Base-by-base conservation (phyloP, 2,113 vertebrate species). In the Tupaia chinensis region DNA sequence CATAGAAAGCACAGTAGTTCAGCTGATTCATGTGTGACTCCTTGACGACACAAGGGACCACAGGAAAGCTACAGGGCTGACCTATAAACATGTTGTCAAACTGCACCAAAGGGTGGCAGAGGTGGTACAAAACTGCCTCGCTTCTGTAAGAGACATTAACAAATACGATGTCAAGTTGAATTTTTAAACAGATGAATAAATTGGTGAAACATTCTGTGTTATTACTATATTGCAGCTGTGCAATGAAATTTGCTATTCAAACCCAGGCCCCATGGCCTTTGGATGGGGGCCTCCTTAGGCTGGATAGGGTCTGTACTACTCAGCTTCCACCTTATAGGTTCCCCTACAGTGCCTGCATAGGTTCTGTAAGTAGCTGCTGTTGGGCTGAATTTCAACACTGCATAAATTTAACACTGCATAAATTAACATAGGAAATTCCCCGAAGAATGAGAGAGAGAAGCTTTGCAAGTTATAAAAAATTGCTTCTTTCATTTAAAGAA, bases 341-440 rank as follows among this genome's bases (percentile, higher is more conserved):
- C 87, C 80, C 83, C 60, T 44, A 17, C 10, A 5, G 16, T 93
- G 73, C 76, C 94, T 78, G 79, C 7, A 78, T 79, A 0, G 63
- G 60, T 74, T 95, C 88, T 89, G 91, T 16, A 97, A 7, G 22
- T 61, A 93, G 87, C 81, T 96, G 97, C 78, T 25, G 9, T 92
- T 79, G 95, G 93, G 96, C 87, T 98, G 97, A 96, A 98, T 95
- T 97, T 98, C 96, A 98, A 97, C 79, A 93, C 95, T 23, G 92
- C 80, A 73, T 96, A 89, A 60, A 95, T 97, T 95, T 96, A 97
- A 97, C 89, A 74, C 72, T 22, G 96, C 80, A 86, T 95, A 98
- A 97, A 95, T 97, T 97, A 98, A 97, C 0, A 27, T 23, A 93
- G 95, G 91, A 95, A 98, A 98, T 87, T 97, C 98, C 96, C 97